These are phyloP conservation scores for Acanthosepion esculentum DNA, from an alignment of 2,888 invertebrate species.

Conservation along the genomic window DNA sequence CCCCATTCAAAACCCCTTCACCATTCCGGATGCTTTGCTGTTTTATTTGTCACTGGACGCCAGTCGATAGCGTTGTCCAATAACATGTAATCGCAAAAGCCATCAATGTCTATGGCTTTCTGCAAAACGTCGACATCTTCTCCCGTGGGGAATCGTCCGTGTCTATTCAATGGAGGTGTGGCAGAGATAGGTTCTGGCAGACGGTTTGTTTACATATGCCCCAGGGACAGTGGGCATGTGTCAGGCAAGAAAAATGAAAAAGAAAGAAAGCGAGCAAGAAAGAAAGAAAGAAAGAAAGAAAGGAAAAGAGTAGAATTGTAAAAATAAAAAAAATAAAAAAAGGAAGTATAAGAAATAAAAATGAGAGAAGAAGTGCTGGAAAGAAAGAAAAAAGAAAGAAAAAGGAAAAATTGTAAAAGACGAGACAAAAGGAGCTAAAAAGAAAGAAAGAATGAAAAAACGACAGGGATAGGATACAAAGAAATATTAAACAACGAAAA, in stretches of 20 bases:
- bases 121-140: not conserved
- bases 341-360: not conserved
- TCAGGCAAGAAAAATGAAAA: not conserved
- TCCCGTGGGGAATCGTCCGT: constrained; percentile 33
- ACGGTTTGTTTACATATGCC: constrained; percentile 7
- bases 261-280: not conserved
- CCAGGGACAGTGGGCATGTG: not conserved
- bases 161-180: not conserved
- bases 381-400: not conserved
- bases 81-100: not conserved
- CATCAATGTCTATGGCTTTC: not conserved
- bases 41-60: not conserved
- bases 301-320: not conserved
- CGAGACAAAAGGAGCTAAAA: not conserved
- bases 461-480: too few relatives aligned
- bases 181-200: not conserved
- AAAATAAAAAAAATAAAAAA: not conserved
- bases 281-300: not conserved
- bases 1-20: not conserved
- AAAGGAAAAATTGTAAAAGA: not conserved
- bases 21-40: not conserved
- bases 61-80: not conserved
- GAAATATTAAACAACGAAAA: too few relatives aligned
- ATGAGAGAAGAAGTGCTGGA: not conserved
- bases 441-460: not conserved